Percentiles rank a stretch among this genome's conserved stretches.
Conservation (phyloP, 2,113 vertebrate genomes). For the Ceyx melanurus region DNA sequence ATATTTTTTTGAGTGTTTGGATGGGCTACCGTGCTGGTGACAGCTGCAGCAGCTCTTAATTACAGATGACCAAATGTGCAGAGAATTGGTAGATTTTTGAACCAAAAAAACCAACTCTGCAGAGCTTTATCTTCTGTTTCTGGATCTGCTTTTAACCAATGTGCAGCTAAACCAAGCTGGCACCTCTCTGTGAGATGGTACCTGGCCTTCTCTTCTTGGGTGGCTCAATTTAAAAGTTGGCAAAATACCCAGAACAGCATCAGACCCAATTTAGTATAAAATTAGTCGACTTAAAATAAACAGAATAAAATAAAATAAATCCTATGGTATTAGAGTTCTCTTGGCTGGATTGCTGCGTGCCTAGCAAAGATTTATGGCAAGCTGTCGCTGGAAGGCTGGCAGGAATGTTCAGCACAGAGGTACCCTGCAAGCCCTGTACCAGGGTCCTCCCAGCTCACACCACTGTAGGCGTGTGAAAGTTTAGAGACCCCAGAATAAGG, state of each 20-base stretch:
- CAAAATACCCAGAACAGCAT: slow-evolving; percentile 29
- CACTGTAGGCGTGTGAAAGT: fast-evolving
- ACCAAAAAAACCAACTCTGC: fast-evolving
- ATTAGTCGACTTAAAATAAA: slow-evolving; percentile 34
- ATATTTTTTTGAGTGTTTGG: background rate
- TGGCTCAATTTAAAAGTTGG: background rate
- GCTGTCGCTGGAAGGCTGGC: background rate
- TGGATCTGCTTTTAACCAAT: background rate
- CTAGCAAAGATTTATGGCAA: background rate
- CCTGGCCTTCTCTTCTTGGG: slow-evolving; percentile 26
- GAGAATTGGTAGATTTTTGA: background rate
- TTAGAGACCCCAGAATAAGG: background rate
- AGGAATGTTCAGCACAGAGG: background rate
- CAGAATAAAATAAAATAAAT: slow-evolving; percentile 54
- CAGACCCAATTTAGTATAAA: slow-evolving; percentile 32
- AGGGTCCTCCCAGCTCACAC: background rate
- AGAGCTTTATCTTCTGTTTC: background rate
- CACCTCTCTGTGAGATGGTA: background rate
- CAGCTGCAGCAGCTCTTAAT: background rate
- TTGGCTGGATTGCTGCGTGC: background rate
- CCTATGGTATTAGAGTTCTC: background rate
- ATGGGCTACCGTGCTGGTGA: background rate
- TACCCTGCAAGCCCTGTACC: background rate
- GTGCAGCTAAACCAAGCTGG: background rate
- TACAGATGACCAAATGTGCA: fast-evolving